These are phyloP conservation scores for Lasius fuliginosus DNA, from an alignment of 2,888 invertebrate species.

Conservation along the genomic window DNA sequence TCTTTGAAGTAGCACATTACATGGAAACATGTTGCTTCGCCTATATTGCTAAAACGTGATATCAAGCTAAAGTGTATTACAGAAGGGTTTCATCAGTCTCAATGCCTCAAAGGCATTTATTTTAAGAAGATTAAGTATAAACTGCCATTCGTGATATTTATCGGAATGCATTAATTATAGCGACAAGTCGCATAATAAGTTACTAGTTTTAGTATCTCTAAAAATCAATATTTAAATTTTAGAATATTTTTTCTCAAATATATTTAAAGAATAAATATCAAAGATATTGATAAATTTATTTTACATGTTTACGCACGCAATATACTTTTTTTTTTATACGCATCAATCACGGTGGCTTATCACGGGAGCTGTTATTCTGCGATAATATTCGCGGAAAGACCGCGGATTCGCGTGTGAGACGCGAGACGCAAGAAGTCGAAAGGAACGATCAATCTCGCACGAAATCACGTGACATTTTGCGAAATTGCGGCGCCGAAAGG, in stretches of 20 bases:
- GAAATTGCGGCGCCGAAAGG: slow-evolving; percentile 41
- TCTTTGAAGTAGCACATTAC: slow-evolving; percentile 16
- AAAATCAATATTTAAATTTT: neutral
- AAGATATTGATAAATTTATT: neutral
- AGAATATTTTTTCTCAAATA: neutral
- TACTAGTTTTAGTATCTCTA: neutral
- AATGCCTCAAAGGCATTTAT: neutral
- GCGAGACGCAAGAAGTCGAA: neutral
- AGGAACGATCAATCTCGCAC: neutral
- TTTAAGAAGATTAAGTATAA: neutral
- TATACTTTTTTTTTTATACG: neutral
- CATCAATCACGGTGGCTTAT: neutral
- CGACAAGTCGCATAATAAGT: neutral
- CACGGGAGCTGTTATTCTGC: neutral
- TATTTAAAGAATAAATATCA: neutral
- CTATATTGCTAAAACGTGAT: neutral
- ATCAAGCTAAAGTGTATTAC: neutral
- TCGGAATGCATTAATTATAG: no score
- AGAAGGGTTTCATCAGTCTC: neutral
- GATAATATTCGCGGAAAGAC: neutral
- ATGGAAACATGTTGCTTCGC: neutral
- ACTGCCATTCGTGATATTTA: neutral
- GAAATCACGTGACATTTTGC: slow-evolving; percentile 9
- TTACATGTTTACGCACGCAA: neutral
- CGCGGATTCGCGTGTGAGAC: neutral